Base-by-base conservation (phyloP, 2,888 invertebrate species). In the Sthenelais limicola region DNA sequence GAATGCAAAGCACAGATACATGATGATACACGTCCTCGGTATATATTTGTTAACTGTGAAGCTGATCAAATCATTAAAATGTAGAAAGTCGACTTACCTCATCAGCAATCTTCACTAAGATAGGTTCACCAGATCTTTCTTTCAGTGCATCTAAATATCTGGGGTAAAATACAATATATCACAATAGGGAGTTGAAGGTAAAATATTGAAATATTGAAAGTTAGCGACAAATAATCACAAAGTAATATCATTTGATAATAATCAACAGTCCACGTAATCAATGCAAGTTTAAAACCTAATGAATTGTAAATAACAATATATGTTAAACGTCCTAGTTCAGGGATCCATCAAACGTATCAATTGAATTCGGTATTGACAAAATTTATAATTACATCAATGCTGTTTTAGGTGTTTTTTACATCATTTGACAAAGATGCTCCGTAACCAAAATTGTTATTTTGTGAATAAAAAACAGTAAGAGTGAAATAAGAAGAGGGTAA, bases 111-210 rank as follows among this genome's bases (percentile, higher is more conserved):
- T 62, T 62, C 12, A 62, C 38, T 9, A 62, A 43, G 5, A 62
- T 43, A 38, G 35, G 62, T 3, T 35, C 38, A 1, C 62, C 62
- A n/a, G n/a, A n/a, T 35, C 62, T 43, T 12, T 62, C 62, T 24
- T 38, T 62, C 21, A 62, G 38, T 7, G 5, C 7, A 38, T 62
- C 62, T n/a, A 35, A 26, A 62, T 62, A 62, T 28, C 62, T 62
- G 38, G 7, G 26, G 43, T 12, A 56, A 2, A 12, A 56, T 9
- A 51, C 18, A 24, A 38, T 38, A 43, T 66, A 21, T 52, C 15
- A 28, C 24, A 52, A 49, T 49, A 47, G 21, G 7, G 26, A 24
- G 7, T 7, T 9, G 5, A 3, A 24, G 26, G 21, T 9, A 49
- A 49, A 49, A 62, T 62, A 9, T 15, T 15, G 18, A 12, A 21